Evolutionary conservation across 2,113 vertebrate genomes (phyloP).

Genomic region (Martes martes): DNA sequence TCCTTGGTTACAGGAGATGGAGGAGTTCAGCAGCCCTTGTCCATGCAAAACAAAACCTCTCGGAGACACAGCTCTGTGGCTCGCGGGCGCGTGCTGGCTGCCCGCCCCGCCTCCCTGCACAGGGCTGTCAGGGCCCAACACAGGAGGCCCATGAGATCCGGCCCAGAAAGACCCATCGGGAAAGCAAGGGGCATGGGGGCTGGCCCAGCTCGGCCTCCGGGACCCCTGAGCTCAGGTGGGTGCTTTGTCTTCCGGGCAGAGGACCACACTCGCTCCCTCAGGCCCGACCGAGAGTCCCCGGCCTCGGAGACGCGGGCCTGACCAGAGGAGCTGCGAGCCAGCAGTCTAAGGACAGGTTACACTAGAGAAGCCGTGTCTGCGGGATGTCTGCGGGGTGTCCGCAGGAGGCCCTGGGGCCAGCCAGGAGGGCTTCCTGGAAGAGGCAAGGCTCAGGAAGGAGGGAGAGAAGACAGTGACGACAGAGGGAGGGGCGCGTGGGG

Average conservation of each 20-base stretch:
- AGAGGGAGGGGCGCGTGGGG: accelerated
- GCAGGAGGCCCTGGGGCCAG: neutral
- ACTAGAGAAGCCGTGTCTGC: neutral
- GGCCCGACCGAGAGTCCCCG: neutral
- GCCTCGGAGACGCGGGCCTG: neutral
- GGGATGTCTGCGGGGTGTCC: neutral
- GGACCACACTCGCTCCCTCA: neutral
- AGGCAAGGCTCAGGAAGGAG: neutral
- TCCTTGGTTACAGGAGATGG: neutral
- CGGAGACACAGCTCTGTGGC: neutral
- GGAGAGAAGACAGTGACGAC: neutral
- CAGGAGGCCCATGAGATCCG: neutral
- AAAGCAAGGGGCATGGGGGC: neutral
- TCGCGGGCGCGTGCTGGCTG: accelerated
- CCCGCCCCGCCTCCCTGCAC: too few species aligned
- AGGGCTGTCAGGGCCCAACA: too few species aligned
- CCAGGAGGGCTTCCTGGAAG: neutral
- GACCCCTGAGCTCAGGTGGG: neutral
- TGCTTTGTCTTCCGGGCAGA: neutral
- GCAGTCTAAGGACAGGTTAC: neutral
- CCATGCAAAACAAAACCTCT: neutral
- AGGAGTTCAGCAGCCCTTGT: neutral
- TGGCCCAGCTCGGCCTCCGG: neutral
- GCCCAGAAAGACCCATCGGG: neutral
- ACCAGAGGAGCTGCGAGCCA: accelerated